Evolutionary conservation across 2,797 vertebrate genomes (phyloP), one percentile per base, ranked within the genome.

Genomic region (Urophycis tenuis): DNA sequence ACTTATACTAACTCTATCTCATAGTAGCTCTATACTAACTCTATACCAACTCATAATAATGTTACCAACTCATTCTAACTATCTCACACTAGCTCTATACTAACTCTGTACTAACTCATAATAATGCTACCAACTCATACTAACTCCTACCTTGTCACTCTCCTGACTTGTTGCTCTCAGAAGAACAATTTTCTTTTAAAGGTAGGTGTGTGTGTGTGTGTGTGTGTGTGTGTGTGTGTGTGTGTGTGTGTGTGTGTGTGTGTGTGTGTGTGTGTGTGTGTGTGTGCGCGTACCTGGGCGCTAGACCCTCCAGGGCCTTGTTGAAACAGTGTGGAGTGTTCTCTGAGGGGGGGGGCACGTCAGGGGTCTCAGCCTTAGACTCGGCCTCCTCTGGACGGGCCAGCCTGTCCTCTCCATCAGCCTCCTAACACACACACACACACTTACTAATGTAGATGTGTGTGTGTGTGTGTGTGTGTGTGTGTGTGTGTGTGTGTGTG

Each of bases 301-400:
- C 96, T 78, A 99, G 92, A 33, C 97, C 97, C 85, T 96, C 95
- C 71, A 99, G 92, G 76, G 95, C 96, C 87, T 90, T 97, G 92
- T 94, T 96, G 83, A 99, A 94, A 87, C 94, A 95, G 90, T 96
- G 89, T 72, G 97, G 97, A 89, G 97, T 99, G 93, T 94, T 95
- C 90, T 99, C 96, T 73, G 87, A 86, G 80, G 94, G 86, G 1
- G 90, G 91, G 49, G 92, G 93, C 77, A 93, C 90, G 78, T 97
- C 96, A 72, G 94, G 93, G 90, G 94, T 94, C 88, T 96, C 95
- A 35, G 82, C 90, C 92, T 95, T 95, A 86, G 93, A 92, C 77
- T 96, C 95, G 0, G 77, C 70, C 35, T 93, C 92, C 10, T 84
- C 89, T 0, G 86, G 80, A 80, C 92, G 84, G 31, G 86, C 90